These are phyloP conservation scores for Paramisgurnus dabryanus DNA, from an alignment of 2,113 vertebrate genomes.

Conservation along the genomic window DNA sequence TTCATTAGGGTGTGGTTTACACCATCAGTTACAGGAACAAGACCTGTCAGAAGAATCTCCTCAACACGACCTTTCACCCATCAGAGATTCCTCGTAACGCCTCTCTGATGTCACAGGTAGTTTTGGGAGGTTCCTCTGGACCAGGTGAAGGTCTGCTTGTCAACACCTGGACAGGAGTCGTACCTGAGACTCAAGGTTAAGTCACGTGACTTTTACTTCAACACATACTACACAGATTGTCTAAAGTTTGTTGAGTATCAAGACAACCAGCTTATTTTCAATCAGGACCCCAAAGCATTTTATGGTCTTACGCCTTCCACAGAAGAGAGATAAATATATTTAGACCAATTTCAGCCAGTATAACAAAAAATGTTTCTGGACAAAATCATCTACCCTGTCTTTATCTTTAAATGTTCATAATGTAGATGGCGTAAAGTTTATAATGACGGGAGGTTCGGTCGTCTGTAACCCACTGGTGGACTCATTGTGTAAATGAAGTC, in stretches of 20 bases:
- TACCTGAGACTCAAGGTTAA: conserved; percentile 32
- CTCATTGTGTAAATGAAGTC: background rate
- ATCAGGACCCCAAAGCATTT: too few species aligned
- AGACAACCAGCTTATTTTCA: too few species aligned
- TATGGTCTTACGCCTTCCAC: too few species aligned
- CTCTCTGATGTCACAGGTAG: conserved; percentile 52
- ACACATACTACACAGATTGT: too few species aligned
- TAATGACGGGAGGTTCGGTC: too few species aligned
- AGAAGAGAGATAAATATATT: too few species aligned
- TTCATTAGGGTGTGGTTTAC: conserved; percentile 63
- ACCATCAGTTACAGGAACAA: conserved; percentile 52
- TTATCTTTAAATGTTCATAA: too few species aligned
- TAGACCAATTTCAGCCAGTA: too few species aligned
- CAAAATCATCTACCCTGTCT: too few species aligned
- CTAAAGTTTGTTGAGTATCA: too few species aligned
- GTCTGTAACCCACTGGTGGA: background rate
- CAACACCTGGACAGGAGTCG: conserved; percentile 67
- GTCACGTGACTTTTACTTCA: background rate
- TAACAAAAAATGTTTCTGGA: too few species aligned
- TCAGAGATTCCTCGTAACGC: conserved; percentile 61
- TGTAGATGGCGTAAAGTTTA: too few species aligned
- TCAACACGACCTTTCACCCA: conserved; percentile 66
- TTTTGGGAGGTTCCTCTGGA: conserved; percentile 67
- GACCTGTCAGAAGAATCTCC: conserved; percentile 61
- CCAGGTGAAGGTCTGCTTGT: conserved; percentile 71